Evolutionary conservation across 2,888 invertebrate species (phyloP).

Genomic region (Andrena hattorfiana): DNA sequence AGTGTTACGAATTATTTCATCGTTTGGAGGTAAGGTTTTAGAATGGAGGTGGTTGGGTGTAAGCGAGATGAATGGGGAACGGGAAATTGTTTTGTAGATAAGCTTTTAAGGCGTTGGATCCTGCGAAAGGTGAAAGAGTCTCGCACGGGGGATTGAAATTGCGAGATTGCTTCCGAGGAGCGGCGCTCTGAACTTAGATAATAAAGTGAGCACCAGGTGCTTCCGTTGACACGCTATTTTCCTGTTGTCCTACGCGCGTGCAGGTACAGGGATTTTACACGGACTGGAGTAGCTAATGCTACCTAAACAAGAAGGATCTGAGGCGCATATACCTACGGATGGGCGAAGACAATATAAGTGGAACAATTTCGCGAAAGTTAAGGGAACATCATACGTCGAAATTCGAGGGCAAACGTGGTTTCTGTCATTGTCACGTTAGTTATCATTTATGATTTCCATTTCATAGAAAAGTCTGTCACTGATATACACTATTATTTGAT

Average conservation of each 20-base stretch:
- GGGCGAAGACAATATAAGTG: not conserved
- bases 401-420: no score
- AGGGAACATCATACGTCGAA: no score
- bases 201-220: slow-evolving; percentile 42
- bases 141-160: slow-evolving; percentile 9
- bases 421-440: not conserved
- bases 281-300: not conserved
- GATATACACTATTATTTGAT: not conserved
- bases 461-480: not conserved
- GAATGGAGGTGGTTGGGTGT: not conserved
- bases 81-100: not conserved
- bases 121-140: not conserved
- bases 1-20: not conserved
- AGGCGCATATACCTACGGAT: not conserved
- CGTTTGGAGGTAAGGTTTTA: not conserved
- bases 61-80: not conserved
- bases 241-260: not conserved
- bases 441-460: not conserved
- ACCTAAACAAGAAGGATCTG: not conserved
- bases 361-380: not conserved
- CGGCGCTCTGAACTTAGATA: slow-evolving; percentile 54
- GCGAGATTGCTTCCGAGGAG: slow-evolving; percentile 23
- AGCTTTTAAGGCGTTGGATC: not conserved
- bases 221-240: slow-evolving; percentile 3
- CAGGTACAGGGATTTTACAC: not conserved